Conservation (phyloP, 2,113 vertebrate genomes). For the Odocoileus hemionus region DNA sequence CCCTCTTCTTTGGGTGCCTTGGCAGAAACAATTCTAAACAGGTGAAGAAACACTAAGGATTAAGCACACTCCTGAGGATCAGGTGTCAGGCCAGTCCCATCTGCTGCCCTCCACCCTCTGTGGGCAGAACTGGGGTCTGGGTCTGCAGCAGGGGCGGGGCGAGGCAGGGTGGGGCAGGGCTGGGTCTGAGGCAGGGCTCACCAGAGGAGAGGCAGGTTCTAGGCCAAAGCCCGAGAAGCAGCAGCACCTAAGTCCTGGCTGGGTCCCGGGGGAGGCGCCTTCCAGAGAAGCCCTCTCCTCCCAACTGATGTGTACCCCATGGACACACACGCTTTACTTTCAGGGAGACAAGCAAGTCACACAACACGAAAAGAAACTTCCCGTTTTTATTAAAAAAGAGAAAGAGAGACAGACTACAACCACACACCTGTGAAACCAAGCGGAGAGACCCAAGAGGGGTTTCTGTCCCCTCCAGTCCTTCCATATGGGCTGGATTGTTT, state of each 20-base stretch:
- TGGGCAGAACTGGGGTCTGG: background rate
- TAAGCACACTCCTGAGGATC: constrained; percentile 72
- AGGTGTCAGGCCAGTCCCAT: constrained; percentile 60
- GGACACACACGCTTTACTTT: background rate
- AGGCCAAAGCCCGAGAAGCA: rapidly evolving
- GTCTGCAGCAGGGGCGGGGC: background rate
- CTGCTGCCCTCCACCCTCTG: constrained; percentile 30
- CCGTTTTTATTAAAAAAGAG: background rate
- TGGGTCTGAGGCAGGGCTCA: background rate
- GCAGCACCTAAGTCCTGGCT: background rate
- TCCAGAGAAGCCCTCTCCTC: background rate
- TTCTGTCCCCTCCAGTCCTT: rapidly evolving
- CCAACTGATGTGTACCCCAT: background rate
- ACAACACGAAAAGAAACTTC: background rate
- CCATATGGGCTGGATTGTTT: rapidly evolving
- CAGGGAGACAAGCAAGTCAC: background rate
- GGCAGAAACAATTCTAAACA: constrained; percentile 76
- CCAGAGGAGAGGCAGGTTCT: background rate
- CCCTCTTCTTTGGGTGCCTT: constrained; percentile 66
- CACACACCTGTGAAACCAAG: background rate
- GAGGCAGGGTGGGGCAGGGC: background rate
- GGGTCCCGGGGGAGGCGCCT: background rate
- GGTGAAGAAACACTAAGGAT: constrained; percentile 73
- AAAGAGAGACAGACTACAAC: rapidly evolving
- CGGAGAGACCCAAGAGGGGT: rapidly evolving